Evolutionary conservation across 2,113 vertebrate species (phyloP).

Genomic region (Herpailurus yagouaroundi): DNA sequence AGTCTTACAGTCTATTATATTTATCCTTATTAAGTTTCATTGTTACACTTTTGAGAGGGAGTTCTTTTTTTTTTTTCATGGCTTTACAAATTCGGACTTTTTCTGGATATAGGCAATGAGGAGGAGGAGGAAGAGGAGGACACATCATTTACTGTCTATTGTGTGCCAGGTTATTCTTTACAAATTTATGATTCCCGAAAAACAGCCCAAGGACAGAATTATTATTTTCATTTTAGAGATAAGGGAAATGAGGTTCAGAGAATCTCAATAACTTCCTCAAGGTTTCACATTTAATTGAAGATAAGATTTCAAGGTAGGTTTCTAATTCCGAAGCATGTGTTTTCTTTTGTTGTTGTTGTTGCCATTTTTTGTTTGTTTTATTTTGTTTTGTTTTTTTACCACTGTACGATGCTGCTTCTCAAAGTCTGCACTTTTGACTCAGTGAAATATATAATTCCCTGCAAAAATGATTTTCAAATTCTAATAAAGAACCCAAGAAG

Average conservation of each 20-base stretch:
- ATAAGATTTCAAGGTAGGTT: background rate
- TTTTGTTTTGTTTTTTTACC: too few species aligned
- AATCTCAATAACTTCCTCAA: background rate
- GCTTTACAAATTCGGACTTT: background rate
- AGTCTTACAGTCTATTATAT: background rate
- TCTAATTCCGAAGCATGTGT: background rate
- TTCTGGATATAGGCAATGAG: background rate
- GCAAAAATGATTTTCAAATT: background rate
- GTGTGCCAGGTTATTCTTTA: background rate
- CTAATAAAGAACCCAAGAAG: background rate
- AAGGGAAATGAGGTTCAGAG: conserved; percentile 20
- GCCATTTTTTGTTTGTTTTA: too few species aligned
- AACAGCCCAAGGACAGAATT: background rate
- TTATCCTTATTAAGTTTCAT: background rate
- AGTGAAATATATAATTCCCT: background rate
- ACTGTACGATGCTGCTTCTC: background rate
- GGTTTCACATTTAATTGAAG: background rate
- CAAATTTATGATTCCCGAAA: background rate
- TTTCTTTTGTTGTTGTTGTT: too few species aligned
- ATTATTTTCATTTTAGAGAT: background rate
- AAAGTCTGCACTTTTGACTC: background rate
- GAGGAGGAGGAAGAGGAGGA: background rate
- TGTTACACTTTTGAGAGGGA: background rate
- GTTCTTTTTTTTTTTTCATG: background rate
- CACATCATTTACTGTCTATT: background rate